phyloP scores from a whole-genome alignment of 2,888 invertebrate genomes.

The Hypomecis atomaria region DNA sequence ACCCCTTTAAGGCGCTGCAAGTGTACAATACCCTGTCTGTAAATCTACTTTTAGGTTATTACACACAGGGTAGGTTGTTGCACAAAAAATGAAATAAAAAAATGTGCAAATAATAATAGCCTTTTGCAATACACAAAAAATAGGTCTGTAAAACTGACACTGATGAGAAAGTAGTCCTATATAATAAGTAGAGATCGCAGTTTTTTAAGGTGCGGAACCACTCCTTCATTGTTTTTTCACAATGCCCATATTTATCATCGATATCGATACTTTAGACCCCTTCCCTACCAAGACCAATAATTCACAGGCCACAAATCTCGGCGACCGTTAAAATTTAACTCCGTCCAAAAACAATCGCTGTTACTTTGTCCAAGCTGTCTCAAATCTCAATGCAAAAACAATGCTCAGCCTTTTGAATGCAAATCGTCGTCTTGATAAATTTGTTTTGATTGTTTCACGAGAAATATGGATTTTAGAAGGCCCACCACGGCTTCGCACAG shows the following conservation, averaged over 20 bases:
- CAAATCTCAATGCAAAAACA: constrained; percentile 33
- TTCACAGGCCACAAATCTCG: constrained; percentile 78
- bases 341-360: constrained; percentile 60
- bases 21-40: too few species aligned
- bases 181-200: too few species aligned
- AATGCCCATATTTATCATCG: constrained; percentile 4
- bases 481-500: too few species aligned
- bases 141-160: too few species aligned
- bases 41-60: too few species aligned
- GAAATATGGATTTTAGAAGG: too few species aligned
- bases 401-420: constrained; percentile 25
- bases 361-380: constrained; percentile 56
- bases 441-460: neutral
- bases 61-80: too few species aligned
- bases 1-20: too few species aligned
- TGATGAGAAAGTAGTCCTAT: too few species aligned
- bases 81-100: too few species aligned
- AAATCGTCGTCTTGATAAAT: constrained; percentile 18
- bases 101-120: too few species aligned
- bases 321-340: constrained; percentile 69
- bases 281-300: constrained; percentile 63
- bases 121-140: too few species aligned
- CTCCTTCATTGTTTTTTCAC: neutral
- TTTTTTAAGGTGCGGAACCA: neutral
- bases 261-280: constrained; percentile 33